Base-by-base conservation (phyloP, 1,140 invertebrate species). In the Daktulosphaira vitifoliae region DNA sequence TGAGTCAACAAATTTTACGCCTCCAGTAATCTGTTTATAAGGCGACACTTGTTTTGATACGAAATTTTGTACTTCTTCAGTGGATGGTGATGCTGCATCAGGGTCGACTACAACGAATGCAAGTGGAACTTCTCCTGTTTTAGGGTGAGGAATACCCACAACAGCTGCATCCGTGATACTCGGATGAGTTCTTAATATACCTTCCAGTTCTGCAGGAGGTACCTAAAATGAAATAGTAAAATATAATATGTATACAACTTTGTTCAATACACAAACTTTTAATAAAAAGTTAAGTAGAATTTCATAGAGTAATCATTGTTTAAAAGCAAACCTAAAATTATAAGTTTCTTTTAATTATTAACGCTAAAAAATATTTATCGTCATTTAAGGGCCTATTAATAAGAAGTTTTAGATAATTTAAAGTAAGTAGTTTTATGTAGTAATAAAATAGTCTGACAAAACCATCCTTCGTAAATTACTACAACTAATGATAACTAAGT, bases 131-230 rank as follows among this genome's bases (percentile, higher is more conserved):
- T 91, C 88, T 9, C 86, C 87, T 48, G 77, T 78, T 50, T 74
- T 69, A 25, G 78, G 76, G 73, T 88, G 78, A 2, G 85, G 82
- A 16, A 84, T 70, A 9, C 87, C 88, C 56, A 87, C 78, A 1
- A 91, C 87, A 2, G 81, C 87, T 13, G 77, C 84, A 69, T 90
- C 88, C 68, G 76, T 74, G 18, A 91, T 76, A 22, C 73, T 76
- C n/a, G 82, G 79, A 74, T 86, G 82, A 37, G 77, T 78, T 38
- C 86, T 72, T 33, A 91, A 71, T 22, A 90, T 67, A 26, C 79
- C 80, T 79, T 91, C 89, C 22, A 89, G 69, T 73, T 88, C 85
- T 11, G 85, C 81, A 15, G 82, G 83, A 1, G 81, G 71, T 3
- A 84, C 82, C 79, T 81, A 70, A 46, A 68, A 68, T 11, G 3